These are phyloP conservation scores for Pyralis farinalis DNA, from an alignment of 2,888 invertebrate genomes.

Conservation along the genomic window DNA sequence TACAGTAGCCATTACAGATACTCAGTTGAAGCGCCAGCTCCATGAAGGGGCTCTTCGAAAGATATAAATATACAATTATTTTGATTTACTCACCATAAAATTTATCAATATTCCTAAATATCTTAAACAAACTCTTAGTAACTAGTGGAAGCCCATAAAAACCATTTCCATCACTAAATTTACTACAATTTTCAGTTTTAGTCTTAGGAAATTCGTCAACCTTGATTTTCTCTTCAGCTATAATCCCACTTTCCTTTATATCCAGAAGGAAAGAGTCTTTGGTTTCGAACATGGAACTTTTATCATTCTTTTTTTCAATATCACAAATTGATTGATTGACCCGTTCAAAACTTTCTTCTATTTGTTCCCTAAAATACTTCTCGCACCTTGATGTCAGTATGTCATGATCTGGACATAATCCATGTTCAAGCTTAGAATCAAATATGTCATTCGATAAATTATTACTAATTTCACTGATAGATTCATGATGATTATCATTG, in stretches of 20 bases:
- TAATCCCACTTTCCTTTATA: constrained; percentile 49
- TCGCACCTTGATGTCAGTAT: constrained; percentile 26
- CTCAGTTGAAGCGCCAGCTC: too few species aligned
- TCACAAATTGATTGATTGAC: constrained; percentile 76
- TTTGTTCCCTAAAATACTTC: constrained; percentile 37
- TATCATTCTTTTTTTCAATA: constrained; percentile 37
- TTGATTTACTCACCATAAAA: constrained; percentile 89
- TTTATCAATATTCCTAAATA: constrained; percentile 88
- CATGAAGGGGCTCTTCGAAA: too few species aligned
- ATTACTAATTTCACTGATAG: constrained; percentile 36
- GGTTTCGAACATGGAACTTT: constrained; percentile 51
- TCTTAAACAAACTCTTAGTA: constrained; percentile 86
- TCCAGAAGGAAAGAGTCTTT: constrained; percentile 67
- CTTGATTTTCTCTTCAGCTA: constrained; percentile 25
- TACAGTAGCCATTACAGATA: too few species aligned
- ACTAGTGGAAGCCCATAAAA: constrained; percentile 91
- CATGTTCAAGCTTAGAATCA: constrained; percentile 45
- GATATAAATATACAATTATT: too few species aligned
- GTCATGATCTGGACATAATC: constrained; percentile 26
- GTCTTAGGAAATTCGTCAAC: constrained; percentile 21
- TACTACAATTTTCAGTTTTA: constrained; percentile 14
- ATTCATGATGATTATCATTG: constrained; percentile 18
- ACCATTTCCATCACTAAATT: constrained; percentile 22
- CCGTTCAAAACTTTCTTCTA: constrained; percentile 69
- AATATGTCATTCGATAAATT: constrained; percentile 60